A percentile compares a stretch with the other conserved stretches of the same genome.
These are phyloP conservation scores for Drosophila pseudotalamancana DNA, from an alignment of 2,888 invertebrate genomes.

Conservation along the genomic window DNA sequence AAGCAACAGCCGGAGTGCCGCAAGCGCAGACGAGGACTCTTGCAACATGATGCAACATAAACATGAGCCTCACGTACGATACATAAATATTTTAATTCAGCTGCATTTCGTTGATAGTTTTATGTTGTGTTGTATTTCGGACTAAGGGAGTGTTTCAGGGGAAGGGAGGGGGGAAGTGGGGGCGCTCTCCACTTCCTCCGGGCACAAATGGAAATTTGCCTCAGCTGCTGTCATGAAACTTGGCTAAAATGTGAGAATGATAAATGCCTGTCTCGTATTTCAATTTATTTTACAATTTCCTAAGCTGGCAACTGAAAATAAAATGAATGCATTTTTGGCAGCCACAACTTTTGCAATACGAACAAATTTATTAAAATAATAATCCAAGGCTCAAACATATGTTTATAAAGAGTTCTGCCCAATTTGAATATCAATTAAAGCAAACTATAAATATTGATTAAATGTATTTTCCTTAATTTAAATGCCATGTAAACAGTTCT, in stretches of 20 bases:
- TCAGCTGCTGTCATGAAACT: constrained; percentile 29
- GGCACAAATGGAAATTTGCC: constrained; percentile 14
- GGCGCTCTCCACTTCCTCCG: not conserved
- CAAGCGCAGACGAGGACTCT: not conserved
- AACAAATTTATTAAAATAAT: constrained; percentile 12
- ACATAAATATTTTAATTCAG: constrained; percentile 74
- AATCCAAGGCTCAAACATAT: not conserved
- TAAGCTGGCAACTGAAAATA: constrained; percentile 39
- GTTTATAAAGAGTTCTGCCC: not conserved
- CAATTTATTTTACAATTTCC: constrained; percentile 74
- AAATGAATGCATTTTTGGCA: constrained; percentile 31
- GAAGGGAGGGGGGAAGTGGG: not conserved
- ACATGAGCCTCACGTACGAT: constrained; percentile 62
- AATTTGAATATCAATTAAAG: constrained; percentile 2
- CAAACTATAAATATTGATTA: constrained; percentile 1
- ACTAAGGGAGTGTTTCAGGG: not conserved
- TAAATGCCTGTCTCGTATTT: constrained; percentile 59
- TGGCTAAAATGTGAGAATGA: constrained; percentile 41
- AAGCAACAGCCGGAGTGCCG: constrained; percentile 12
- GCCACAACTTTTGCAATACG: constrained; percentile 7
- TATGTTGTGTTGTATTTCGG: constrained; percentile 36
- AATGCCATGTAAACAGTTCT: not conserved
- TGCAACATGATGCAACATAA: constrained; percentile 42
- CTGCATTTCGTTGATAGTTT: constrained; percentile 73
- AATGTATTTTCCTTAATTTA: not conserved